Conservation (phyloP, 2,888 invertebrate species). For the Andrena minutula region DNA sequence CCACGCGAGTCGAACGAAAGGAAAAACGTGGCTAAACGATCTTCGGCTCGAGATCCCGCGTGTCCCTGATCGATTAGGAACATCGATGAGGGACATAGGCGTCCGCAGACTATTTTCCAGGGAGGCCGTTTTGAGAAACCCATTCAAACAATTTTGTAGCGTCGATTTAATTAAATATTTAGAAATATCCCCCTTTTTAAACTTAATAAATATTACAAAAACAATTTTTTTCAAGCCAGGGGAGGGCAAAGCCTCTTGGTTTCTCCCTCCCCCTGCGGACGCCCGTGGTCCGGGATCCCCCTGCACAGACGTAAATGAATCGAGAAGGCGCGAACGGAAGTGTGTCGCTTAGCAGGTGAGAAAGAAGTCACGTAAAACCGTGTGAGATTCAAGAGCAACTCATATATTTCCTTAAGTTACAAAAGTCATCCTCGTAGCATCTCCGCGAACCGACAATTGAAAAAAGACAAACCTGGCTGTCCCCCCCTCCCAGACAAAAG, state of each 20-base stretch:
- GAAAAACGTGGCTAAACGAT: not conserved
- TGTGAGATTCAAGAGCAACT: constrained; percentile 62
- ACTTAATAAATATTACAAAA: too few species aligned
- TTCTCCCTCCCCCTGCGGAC: too few species aligned
- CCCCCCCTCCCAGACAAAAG: constrained; percentile 28
- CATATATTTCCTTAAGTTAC: constrained; percentile 63
- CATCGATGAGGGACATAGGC: too few species aligned
- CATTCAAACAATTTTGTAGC: too few species aligned
- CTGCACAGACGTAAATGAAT: constrained; percentile 46
- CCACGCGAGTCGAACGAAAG: constrained; percentile 7
- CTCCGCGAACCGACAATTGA: constrained; percentile 47
- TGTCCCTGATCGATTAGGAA: not conserved
- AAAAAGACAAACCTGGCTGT: constrained; percentile 25
- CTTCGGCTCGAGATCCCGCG: not conserved
- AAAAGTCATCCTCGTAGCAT: constrained; percentile 48
- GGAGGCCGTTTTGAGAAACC: too few species aligned
- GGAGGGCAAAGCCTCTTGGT: too few species aligned
- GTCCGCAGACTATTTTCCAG: too few species aligned
- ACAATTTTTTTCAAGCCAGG: too few species aligned
- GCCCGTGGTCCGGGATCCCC: too few species aligned
- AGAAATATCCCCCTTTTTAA: too few species aligned
- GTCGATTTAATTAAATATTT: too few species aligned
- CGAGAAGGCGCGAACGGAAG: constrained; percentile 33
- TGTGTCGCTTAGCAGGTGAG: constrained; percentile 37
- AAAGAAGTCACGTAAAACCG: constrained; percentile 41